Conservation (phyloP, 2,888 invertebrate species). For the Diabrotica balteata region DNA sequence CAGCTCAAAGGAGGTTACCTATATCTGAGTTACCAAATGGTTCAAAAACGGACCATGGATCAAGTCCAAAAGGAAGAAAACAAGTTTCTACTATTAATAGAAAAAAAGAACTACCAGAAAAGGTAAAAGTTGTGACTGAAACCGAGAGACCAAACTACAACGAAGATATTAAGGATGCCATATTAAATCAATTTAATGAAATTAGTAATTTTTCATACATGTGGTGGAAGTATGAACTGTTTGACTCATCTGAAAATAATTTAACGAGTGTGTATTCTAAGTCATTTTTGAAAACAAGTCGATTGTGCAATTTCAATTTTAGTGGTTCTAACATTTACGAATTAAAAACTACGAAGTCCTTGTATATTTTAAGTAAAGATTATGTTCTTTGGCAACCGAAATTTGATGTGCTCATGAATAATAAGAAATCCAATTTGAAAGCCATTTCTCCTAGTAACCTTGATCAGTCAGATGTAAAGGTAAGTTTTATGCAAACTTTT, state of each 20-base stretch:
- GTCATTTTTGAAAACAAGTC: slow-evolving; percentile 8
- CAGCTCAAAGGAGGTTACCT: slow-evolving; percentile 52
- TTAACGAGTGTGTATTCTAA: neutral
- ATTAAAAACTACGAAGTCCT: slow-evolving; percentile 20
- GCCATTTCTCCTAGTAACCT: slow-evolving; percentile 24
- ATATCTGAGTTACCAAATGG: slow-evolving; percentile 25
- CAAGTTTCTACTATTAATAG: neutral
- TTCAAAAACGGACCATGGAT: slow-evolving; percentile 22
- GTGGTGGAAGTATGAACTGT: slow-evolving; percentile 32
- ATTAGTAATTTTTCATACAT: slow-evolving; percentile 12
- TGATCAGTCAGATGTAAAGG: slow-evolving; percentile 20
- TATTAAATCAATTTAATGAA: slow-evolving; percentile 5
- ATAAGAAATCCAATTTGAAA: slow-evolving; percentile 29
- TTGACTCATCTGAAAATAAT: slow-evolving; percentile 4
- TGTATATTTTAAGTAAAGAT: slow-evolving; percentile 32
- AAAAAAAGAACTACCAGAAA: slow-evolving; percentile 17
- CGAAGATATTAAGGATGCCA: slow-evolving; percentile 4
- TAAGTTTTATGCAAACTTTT: slow-evolving; percentile 10
- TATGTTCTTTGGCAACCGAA: slow-evolving; percentile 36
- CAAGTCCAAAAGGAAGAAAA: slow-evolving; percentile 27
- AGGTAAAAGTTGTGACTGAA: slow-evolving; percentile 4
- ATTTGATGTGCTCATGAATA: slow-evolving; percentile 23
- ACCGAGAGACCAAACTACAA: slow-evolving; percentile 6
- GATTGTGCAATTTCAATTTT: slow-evolving; percentile 5
- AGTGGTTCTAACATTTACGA: slow-evolving; percentile 14